Conservation (phyloP, 2,888 invertebrate species). For the Gibbula magus region DNA sequence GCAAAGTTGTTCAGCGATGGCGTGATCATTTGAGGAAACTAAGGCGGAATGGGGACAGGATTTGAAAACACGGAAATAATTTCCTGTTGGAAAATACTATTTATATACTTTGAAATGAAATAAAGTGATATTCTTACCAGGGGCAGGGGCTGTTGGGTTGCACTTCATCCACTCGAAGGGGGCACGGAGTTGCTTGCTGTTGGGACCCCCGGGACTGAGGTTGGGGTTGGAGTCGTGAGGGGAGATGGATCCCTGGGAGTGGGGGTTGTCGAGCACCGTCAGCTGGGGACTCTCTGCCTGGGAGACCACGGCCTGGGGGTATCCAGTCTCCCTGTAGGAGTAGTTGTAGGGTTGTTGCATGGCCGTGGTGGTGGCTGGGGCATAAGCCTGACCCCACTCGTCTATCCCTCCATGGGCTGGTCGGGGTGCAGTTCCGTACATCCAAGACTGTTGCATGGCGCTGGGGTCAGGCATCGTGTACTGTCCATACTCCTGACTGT, state of each 20-base stretch:
- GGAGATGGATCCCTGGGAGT: constrained; percentile 14
- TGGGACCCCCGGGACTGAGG: constrained; percentile 50
- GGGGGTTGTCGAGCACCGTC: constrained; percentile 10
- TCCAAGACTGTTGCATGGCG: constrained; percentile 28
- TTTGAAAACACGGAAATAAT: too few species aligned
- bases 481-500: constrained; percentile 26
- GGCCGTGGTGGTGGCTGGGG: not conserved
- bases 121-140: constrained; percentile 52
- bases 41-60: too few species aligned
- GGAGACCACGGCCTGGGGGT: constrained; percentile 28
- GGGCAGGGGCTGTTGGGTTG: constrained; percentile 56
- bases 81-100: too few species aligned
- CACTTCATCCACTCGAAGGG: constrained; percentile 73
- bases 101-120: not conserved
- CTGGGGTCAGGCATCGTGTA: constrained; percentile 17
- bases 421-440: constrained; percentile 45
- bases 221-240: constrained; percentile 22
- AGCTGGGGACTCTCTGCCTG: constrained; percentile 14
- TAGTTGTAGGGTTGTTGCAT: constrained; percentile 38
- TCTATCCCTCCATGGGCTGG: constrained; percentile 42
- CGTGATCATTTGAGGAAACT: too few species aligned
- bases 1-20: too few species aligned
- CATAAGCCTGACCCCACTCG: constrained; percentile 56
- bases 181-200: constrained; percentile 62
- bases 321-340: constrained; percentile 35